Conservation (phyloP, 2,113 vertebrate species). For the Porphyrio hochstetteri region DNA sequence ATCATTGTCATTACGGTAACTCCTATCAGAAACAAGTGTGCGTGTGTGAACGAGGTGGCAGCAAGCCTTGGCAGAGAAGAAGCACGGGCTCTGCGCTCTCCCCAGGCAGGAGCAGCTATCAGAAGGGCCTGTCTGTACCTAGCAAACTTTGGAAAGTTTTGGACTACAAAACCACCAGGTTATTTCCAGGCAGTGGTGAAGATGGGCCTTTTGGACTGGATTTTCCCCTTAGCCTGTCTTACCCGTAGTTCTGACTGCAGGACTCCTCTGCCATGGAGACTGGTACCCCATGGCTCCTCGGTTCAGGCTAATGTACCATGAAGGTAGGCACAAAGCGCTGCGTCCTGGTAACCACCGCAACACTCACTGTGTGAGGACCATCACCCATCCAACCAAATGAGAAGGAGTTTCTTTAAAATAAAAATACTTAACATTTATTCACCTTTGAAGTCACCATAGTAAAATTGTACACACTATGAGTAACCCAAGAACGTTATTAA, state of each 20-base stretch:
- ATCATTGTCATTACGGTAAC: background rate
- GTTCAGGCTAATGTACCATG: background rate
- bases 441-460: conserved; percentile 51
- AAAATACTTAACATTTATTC: conserved; percentile 74
- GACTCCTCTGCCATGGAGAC: background rate
- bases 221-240: background rate
- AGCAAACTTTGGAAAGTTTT: background rate
- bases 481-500: conserved; percentile 49
- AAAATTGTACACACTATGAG: conserved; percentile 66
- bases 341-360: background rate
- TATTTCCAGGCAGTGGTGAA: background rate
- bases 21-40: background rate
- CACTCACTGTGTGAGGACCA: background rate
- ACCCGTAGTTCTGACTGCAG: background rate
- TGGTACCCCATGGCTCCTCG: background rate
- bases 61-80: background rate
- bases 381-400: background rate
- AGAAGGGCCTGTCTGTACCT: background rate
- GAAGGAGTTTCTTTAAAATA: conserved; percentile 53
- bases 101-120: background rate
- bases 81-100: background rate
- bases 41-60: background rate
- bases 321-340: background rate
- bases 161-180: background rate
- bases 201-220: background rate